Conservation (phyloP, 2,113 vertebrate genomes). For the Carassius carassius region DNA sequence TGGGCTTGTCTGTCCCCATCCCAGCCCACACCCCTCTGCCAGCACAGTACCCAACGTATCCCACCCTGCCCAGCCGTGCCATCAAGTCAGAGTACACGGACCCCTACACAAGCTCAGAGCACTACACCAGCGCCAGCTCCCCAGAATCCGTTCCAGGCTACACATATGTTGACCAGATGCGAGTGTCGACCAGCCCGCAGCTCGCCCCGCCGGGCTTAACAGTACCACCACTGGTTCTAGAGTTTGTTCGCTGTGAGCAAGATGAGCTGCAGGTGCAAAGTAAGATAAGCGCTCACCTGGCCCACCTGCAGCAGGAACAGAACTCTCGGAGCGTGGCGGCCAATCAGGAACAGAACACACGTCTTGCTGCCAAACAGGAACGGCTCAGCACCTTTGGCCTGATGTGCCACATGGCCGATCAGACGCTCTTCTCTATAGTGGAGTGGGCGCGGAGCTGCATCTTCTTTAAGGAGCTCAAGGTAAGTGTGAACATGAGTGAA, state of each 20-base stretch:
- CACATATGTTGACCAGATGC: conserved; percentile 69
- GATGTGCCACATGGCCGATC: conserved; percentile 88
- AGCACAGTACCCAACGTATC: conserved; percentile 70
- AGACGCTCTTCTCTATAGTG: conserved; percentile 90
- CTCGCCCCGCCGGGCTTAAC: conserved; percentile 48
- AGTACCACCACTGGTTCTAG: conserved; percentile 81
- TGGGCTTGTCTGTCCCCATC: conserved; percentile 69
- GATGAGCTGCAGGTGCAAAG: conserved; percentile 84
- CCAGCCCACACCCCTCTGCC: conserved; percentile 70
- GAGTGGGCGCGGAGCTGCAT: conserved; percentile 91
- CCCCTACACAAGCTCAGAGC: conserved; percentile 69
- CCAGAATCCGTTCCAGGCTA: conserved; percentile 72
- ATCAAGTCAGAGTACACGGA: conserved; percentile 84
- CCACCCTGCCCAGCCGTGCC: conserved; percentile 75
- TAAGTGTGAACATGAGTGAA: conserved; percentile 58
- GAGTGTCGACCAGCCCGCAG: conserved; percentile 59
- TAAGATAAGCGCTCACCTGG: conserved; percentile 68
- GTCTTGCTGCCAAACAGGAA: conserved; percentile 58
- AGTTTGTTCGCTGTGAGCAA: conserved; percentile 85
- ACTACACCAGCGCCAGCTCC: conserved; percentile 62
- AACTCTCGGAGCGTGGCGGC: conserved; percentile 57
- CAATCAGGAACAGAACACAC: conserved; percentile 26
- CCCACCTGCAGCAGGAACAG: conserved; percentile 84
- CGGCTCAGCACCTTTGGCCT: conserved; percentile 79
- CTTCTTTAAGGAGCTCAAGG: conserved; percentile 93